Conservation (phyloP, 2,888 invertebrate genomes). For the Nematopogon swammerdamellus region DNA sequence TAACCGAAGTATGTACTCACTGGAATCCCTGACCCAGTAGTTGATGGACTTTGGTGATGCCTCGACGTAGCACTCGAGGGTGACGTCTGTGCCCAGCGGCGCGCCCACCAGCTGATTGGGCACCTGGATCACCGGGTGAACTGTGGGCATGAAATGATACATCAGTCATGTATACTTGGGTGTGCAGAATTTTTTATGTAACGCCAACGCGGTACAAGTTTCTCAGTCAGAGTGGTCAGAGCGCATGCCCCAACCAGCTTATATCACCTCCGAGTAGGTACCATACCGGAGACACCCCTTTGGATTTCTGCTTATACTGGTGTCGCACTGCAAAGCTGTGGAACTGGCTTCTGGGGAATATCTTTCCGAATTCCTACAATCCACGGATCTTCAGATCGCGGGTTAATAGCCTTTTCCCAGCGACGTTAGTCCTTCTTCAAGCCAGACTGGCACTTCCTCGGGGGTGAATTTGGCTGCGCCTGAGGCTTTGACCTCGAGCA, state of each 20-base stretch:
- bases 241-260: neutral
- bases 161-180: neutral
- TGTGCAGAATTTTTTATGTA: neutral
- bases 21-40: conserved; percentile 85
- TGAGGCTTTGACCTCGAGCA: no score
- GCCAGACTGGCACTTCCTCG: no score
- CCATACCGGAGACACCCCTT: no score
- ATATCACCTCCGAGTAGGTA: conserved; percentile 20
- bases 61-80: conserved; percentile 85
- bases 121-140: conserved; percentile 88
- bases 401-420: no score
- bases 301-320: no score
- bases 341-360: no score
- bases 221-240: no score
- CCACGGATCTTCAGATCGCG: no score
- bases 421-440: no score
- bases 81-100: conserved; percentile 81
- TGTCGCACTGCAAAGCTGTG: no score
- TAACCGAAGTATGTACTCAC: conserved; percentile 52
- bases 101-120: conserved; percentile 91
- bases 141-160: conserved; percentile 49
- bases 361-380: no score
- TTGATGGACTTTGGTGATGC: conserved; percentile 88
- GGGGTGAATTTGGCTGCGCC: no score
- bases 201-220: neutral